A percentile compares a stretch with the other conserved stretches of the same genome.
Evolutionary conservation across 92 coral and sea anemone genomes (phyloP).

Genomic region (Parazoanthus atlanticus): DNA sequence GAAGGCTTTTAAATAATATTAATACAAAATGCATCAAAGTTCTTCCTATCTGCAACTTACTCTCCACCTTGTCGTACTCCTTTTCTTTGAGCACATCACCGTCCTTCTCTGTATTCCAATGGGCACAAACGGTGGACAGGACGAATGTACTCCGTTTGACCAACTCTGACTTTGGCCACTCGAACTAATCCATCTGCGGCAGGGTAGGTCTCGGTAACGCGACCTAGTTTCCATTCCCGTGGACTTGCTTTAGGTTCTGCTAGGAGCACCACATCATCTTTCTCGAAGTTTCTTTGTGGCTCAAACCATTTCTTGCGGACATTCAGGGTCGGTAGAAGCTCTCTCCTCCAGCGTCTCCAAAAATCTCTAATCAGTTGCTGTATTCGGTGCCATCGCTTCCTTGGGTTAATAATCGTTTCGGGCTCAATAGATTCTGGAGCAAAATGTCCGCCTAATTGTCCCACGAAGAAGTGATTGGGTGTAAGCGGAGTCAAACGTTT

Average conservation of each 20-base stretch:
- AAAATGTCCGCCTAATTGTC: slow-evolving; percentile 19
- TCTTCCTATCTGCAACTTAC: background rate
- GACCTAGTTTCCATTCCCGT: slow-evolving; percentile 15
- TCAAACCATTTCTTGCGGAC: slow-evolving; percentile 36
- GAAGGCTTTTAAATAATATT: too few relatives aligned
- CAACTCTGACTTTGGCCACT: slow-evolving; percentile 21
- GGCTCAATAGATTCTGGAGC: slow-evolving; percentile 56
- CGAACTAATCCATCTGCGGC: slow-evolving; percentile 24
- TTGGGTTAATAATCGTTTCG: slow-evolving; percentile 55
- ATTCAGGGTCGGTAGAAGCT: slow-evolving; percentile 69
- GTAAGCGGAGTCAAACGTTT: slow-evolving; percentile 53
- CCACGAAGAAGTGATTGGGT: slow-evolving; percentile 63
- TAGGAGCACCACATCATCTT: slow-evolving; percentile 5
- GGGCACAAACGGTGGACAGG: slow-evolving; percentile 18
- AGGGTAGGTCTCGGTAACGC: slow-evolving; percentile 11
- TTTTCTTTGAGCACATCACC: background rate
- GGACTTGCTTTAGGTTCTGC: slow-evolving; percentile 11
- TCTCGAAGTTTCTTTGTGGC: too few relatives aligned
- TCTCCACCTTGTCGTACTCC: background rate
- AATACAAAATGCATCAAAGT: background rate
- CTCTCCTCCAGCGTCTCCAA: slow-evolving; percentile 69
- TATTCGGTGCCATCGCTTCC: slow-evolving; percentile 63
- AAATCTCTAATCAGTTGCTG: slow-evolving; percentile 65
- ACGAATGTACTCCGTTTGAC: background rate
- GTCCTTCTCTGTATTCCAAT: slow-evolving; percentile 19